Conservation (phyloP, 1,140 invertebrate species). For the Pseudachorutes palmiensis region DNA sequence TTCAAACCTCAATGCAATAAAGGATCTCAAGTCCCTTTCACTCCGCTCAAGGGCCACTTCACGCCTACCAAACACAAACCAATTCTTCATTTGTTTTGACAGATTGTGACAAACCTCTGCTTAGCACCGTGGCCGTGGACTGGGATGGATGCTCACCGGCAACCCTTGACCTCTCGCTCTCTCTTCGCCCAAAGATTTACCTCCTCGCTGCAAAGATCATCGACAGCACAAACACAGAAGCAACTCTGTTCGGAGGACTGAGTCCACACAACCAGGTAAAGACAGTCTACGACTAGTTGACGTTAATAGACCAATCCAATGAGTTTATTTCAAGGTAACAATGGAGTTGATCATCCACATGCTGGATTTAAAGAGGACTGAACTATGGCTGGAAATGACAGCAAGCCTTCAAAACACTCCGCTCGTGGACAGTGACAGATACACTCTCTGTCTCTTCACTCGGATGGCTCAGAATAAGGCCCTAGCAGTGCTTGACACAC, state of each 20-base stretch:
- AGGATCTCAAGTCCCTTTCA: not conserved
- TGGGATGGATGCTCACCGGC: conserved; percentile 3
- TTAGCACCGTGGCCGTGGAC: conserved; percentile 23
- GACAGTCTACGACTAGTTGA: no score
- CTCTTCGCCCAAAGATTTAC: conserved; percentile 32
- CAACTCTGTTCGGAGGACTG: conserved; percentile 28
- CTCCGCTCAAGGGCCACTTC: not conserved
- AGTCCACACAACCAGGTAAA: conserved; percentile 34
- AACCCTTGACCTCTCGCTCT: conserved; percentile 24
- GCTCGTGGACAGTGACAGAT: conserved; percentile 12
- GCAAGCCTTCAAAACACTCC: conserved; percentile 13
- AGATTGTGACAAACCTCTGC: conserved; percentile 28
- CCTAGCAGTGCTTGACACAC: conserved; percentile 27
- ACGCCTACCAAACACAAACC: no score
- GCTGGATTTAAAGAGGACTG: conserved; percentile 30
- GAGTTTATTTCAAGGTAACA: conserved; percentile 25
- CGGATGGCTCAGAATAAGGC: conserved; percentile 29
- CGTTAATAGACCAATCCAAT: no score
- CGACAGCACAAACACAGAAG: conserved; percentile 29
- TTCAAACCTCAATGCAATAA: not conserved
- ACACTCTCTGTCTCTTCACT: not conserved
- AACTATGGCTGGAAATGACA: conserved; percentile 31
- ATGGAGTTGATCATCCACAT: conserved; percentile 37
- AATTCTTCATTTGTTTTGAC: no score
- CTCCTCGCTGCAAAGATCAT: conserved; percentile 30